Evolutionary conservation across 2,797 vertebrate genomes (phyloP).

Genomic region (Brotula barbata): DNA sequence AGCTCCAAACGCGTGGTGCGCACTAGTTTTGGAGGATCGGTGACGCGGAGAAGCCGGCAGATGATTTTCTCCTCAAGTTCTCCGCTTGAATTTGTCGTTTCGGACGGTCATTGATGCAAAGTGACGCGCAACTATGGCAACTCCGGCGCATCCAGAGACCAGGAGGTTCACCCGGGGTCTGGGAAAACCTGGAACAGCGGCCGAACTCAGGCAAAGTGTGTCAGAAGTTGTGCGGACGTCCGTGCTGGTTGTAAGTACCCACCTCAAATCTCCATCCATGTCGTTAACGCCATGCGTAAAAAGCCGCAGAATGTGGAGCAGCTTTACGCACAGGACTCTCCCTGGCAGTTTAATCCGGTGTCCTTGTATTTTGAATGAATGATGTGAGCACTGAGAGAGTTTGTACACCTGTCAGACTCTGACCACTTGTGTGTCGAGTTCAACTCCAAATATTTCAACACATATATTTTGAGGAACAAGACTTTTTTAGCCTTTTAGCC

Average conservation of each 20-base stretch:
- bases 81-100: slow-evolving; percentile 25
- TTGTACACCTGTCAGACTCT: no score
- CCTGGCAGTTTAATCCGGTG: no score
- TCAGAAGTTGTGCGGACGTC: slow-evolving; percentile 94
- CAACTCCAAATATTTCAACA: no score
- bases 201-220: slow-evolving; percentile 93
- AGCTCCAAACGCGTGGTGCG: slow-evolving; percentile 50
- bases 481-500: no score
- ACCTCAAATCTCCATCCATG: slow-evolving; percentile 9
- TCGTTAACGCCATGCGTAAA: no score
- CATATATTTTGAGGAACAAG: background rate
- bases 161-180: slow-evolving; percentile 92
- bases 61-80: slow-evolving; percentile 36
- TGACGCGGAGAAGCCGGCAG: slow-evolving; percentile 30
- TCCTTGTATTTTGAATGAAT: no score
- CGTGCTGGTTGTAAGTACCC: slow-evolving; percentile 87
- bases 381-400: no score
- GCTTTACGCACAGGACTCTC: no score
- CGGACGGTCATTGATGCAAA: slow-evolving; percentile 41
- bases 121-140: slow-evolving; percentile 61
- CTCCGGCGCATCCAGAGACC: slow-evolving; percentile 82
- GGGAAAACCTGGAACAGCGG: slow-evolving; percentile 93
- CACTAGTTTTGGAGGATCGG: slow-evolving; percentile 25
- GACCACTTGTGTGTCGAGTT: no score
- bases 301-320: no score